Percentiles rank a stretch among this genome's conserved stretches.
phyloP scores from a whole-genome alignment of 2,113 vertebrate species.

The Laticauda laticaudata region DNA sequence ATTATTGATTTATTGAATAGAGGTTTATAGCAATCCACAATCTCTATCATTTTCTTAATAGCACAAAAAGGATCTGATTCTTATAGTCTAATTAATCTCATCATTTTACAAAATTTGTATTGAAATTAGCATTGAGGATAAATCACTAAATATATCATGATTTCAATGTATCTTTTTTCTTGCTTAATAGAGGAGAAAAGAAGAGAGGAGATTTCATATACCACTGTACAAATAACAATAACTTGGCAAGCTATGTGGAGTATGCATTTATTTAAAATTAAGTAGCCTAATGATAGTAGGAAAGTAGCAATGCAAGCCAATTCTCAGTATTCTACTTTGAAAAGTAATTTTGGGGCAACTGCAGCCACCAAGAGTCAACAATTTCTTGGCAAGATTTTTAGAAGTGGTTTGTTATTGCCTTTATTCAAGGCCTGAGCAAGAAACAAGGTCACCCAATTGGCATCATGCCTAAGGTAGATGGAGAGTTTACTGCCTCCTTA shows the following conservation, averaged over 20 bases:
- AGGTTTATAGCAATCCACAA: slow-evolving; percentile 33
- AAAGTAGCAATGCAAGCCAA: background rate
- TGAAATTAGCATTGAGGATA: slow-evolving; percentile 46
- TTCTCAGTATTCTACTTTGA: background rate
- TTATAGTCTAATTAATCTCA: slow-evolving; percentile 41
- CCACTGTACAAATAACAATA: slow-evolving; percentile 33
- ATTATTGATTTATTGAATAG: slow-evolving; percentile 51
- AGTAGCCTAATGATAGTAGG: background rate
- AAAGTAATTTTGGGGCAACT: background rate
- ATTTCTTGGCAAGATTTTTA: too few relatives aligned
- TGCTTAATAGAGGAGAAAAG: slow-evolving; percentile 26
- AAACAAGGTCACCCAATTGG: too few relatives aligned
- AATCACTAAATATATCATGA: slow-evolving; percentile 52
- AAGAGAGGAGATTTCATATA: slow-evolving; percentile 30
- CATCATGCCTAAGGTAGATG: too few relatives aligned
- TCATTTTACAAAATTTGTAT: slow-evolving; percentile 51
- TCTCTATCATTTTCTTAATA: slow-evolving; percentile 38
- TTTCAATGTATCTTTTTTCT: slow-evolving; percentile 5
- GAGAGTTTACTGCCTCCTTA: too few relatives aligned
- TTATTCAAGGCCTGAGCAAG: too few relatives aligned
- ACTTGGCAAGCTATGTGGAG: slow-evolving; percentile 41
- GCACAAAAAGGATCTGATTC: slow-evolving; percentile 36
- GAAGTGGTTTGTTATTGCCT: too few relatives aligned
- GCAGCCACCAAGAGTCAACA: too few relatives aligned
- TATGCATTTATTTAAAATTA: slow-evolving; percentile 21